Percentiles rank a stretch among this genome's conserved stretches.
Conservation (phyloP, 2,113 vertebrate species). For the Gopherus flavomarginatus region DNA sequence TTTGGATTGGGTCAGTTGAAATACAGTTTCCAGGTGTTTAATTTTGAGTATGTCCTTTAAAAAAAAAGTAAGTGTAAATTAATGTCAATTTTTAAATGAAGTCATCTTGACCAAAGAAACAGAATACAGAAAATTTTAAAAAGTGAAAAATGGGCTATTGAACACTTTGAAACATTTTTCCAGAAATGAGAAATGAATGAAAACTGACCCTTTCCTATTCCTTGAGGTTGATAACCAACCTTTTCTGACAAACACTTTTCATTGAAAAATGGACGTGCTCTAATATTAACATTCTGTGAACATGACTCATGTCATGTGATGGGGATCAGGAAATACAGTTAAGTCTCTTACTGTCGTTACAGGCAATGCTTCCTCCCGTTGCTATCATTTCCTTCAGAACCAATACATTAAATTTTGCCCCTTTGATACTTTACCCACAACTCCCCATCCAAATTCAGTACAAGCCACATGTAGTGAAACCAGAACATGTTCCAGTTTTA, state of each 20-base stretch:
- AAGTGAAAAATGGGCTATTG: neutral
- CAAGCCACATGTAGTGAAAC: neutral
- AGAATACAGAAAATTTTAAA: neutral
- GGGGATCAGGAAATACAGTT: neutral
- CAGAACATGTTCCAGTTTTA: neutral
- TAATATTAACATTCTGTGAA: neutral
- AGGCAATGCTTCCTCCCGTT: accelerated
- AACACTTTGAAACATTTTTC: neutral
- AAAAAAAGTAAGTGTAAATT: neutral
- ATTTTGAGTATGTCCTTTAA: neutral
- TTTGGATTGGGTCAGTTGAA: neutral
- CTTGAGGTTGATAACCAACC: neutral
- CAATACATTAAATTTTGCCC: neutral
- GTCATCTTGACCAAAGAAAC: neutral
- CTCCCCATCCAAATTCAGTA: neutral
- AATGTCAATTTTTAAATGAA: neutral
- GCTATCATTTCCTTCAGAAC: neutral
- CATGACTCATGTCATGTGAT: accelerated
- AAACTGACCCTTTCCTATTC: neutral
- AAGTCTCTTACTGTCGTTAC: neutral
- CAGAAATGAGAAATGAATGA: neutral
- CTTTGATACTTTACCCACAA: neutral
- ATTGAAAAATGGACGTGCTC: neutral
- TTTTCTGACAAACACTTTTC: neutral
- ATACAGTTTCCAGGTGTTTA: neutral